Percentiles rank a stretch among this genome's conserved stretches.
Evolutionary conservation across 2,797 vertebrate genomes (phyloP).

Genomic region (Sebastolobus alascanus): DNA sequence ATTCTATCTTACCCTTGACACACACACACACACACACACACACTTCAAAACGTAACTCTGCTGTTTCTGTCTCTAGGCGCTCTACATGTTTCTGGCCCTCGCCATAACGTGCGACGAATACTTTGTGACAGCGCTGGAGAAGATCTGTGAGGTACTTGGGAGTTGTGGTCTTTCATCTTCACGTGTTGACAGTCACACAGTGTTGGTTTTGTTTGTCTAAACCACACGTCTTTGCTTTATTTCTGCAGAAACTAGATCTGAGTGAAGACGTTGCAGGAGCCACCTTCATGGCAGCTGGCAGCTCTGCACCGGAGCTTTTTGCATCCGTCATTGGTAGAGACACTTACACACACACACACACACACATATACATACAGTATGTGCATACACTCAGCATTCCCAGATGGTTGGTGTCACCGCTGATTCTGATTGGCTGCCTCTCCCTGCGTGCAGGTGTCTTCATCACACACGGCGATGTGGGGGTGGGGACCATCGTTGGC

Average conservation of each 20-base stretch:
- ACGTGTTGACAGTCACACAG: accelerated
- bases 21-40: background rate
- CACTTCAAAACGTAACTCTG: background rate
- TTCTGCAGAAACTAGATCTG: slow-evolving; percentile 91
- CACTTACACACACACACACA: slow-evolving; percentile 4
- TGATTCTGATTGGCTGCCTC: slow-evolving; percentile 54
- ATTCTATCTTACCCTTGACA: background rate
- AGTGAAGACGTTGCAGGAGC: slow-evolving; percentile 98
- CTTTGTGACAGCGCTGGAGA: slow-evolving; percentile 97
- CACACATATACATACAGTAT: background rate
- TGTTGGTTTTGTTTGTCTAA: background rate
- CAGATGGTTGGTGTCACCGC: slow-evolving; percentile 62
- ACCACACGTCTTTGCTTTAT: background rate
- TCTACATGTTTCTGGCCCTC: slow-evolving; percentile 99
- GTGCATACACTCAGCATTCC: slow-evolving; percentile 21
- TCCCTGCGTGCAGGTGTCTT: slow-evolving; percentile 91
- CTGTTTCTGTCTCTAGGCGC: slow-evolving; percentile 82
- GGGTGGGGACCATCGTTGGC: slow-evolving; percentile 97
- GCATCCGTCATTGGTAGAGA: slow-evolving; percentile 94
- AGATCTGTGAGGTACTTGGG: slow-evolving; percentile 94
- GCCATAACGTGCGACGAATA: slow-evolving; percentile 98
- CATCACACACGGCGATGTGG: slow-evolving; percentile 97
- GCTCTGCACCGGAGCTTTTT: slow-evolving; percentile 97
- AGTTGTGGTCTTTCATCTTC: background rate
- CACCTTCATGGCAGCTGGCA: slow-evolving; percentile 99